phyloP scores from a whole-genome alignment of 2,888 invertebrate species.

The Cataglyphis rosenhaueri region DNA sequence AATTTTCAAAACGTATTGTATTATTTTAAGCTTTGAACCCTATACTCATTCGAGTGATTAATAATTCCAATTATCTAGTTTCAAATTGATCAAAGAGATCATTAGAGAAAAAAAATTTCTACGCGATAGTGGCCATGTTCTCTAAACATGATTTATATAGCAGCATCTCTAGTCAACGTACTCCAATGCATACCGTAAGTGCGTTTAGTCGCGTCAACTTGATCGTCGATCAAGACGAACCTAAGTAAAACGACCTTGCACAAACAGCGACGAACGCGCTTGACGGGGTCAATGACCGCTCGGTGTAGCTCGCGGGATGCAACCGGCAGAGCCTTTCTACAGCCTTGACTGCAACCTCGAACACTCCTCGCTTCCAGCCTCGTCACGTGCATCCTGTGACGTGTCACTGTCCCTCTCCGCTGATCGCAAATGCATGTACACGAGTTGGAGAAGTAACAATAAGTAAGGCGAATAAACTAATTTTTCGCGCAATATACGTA shows the following conservation, averaged over 20 bases:
- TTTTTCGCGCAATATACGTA: slow-evolving; percentile 16
- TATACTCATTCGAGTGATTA: background rate
- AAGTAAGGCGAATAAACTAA: slow-evolving; percentile 19
- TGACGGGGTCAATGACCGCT: slow-evolving; percentile 63
- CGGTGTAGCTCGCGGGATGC: slow-evolving; percentile 59
- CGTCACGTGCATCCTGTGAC: slow-evolving; percentile 65
- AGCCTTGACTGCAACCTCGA: slow-evolving; percentile 81
- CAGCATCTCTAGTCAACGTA: background rate
- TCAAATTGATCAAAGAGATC: background rate
- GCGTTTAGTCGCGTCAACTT: slow-evolving; percentile 16
- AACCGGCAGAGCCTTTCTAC: slow-evolving; percentile 75
- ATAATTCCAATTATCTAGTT: background rate
- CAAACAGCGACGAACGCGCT: slow-evolving; percentile 51
- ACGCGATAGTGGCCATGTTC: background rate
- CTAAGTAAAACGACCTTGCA: slow-evolving; percentile 71
- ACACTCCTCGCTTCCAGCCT: slow-evolving; percentile 32
- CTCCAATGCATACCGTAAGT: background rate
- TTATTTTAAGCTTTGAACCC: background rate
- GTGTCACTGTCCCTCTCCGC: slow-evolving; percentile 54
- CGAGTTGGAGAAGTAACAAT: slow-evolving; percentile 10
- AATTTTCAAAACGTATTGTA: background rate
- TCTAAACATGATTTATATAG: background rate
- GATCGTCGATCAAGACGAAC: slow-evolving; percentile 54
- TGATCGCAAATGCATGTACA: slow-evolving; percentile 3
- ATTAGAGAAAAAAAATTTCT: background rate